Evolutionary conservation across 1,140 invertebrate species (phyloP), one percentile per base, ranked within the genome.

Genomic region (Drosophila equinoxialis): DNA sequence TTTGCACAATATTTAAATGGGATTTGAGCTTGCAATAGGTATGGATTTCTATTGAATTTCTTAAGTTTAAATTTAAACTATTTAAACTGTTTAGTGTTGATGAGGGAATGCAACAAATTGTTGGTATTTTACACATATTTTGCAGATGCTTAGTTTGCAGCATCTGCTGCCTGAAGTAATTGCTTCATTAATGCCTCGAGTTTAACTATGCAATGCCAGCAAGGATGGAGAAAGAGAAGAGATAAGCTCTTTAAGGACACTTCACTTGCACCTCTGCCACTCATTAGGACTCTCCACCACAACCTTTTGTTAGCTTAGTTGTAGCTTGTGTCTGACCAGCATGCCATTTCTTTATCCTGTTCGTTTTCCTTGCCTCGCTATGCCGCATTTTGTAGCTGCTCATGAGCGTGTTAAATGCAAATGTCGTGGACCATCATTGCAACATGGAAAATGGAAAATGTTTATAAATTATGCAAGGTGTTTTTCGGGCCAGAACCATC

Each of bases 1-100:
- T 30, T 30, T 26, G 23, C 23, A 6, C 30, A 74, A 65, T 66
- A 71, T 78, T 70, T 70, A 51, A 81, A 78, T 73, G 70, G 74
- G 66, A 35, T 30, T 6, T 30, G 6, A 13, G 54, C 3, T 48
- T 26, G 51, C 35, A 66, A 63, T 30, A 33, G 30, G 41, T 55
- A 30, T 0, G 6, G 61, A 20, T 35, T 45, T 39, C 13, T 67
- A 3, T 3, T 8, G 30, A 39, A 10, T 33, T 20, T 33, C 3
- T 33, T 33, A 54, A 8, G 39, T 14, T 39, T 72, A 39, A 17
- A 48, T 13, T 30, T 0, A 30, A 3, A 39, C 10, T 11, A 20
- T 7, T 7, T 2, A 30, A 30, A 6, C 30, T 30, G 6, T 30
- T 20, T 48, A 20, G 6, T 8, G 45, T 8, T 3, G 11, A 11